Conservation (phyloP, 2,888 invertebrate genomes). For the Poecilus cupreus region DNA sequence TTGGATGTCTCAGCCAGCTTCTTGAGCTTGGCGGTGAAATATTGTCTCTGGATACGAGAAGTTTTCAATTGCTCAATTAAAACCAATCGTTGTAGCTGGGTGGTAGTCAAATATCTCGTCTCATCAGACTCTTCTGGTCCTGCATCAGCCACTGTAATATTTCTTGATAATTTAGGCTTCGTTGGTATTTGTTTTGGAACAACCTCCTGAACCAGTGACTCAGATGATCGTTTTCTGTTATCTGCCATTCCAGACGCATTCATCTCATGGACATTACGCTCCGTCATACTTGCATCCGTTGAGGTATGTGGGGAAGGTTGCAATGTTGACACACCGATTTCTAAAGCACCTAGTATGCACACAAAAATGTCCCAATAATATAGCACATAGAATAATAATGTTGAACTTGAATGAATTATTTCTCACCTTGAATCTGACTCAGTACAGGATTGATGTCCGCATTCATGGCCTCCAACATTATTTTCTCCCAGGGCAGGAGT, state of each 20-base stretch:
- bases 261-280: background rate
- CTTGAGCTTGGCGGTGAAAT: background rate
- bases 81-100: background rate
- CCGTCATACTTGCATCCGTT: background rate
- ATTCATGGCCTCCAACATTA: background rate
- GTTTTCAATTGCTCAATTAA: slow-evolving; percentile 5
- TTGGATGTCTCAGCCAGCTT: background rate
- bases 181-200: background rate
- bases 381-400: background rate
- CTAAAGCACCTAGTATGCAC: background rate
- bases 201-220: background rate
- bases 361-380: background rate
- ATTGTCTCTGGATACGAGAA: background rate
- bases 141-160: background rate
- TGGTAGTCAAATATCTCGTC: background rate
- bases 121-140: background rate
- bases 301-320: background rate
- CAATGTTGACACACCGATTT: background rate
- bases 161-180: background rate
- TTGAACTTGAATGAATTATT: background rate
- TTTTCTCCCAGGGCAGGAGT: background rate
- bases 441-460: background rate
- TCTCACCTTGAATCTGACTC: too few species aligned
- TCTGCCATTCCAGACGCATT: background rate
- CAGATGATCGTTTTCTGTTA: background rate